These are phyloP conservation scores for Aethina tumida DNA, from an alignment of 1,140 invertebrate species.

Conservation along the genomic window DNA sequence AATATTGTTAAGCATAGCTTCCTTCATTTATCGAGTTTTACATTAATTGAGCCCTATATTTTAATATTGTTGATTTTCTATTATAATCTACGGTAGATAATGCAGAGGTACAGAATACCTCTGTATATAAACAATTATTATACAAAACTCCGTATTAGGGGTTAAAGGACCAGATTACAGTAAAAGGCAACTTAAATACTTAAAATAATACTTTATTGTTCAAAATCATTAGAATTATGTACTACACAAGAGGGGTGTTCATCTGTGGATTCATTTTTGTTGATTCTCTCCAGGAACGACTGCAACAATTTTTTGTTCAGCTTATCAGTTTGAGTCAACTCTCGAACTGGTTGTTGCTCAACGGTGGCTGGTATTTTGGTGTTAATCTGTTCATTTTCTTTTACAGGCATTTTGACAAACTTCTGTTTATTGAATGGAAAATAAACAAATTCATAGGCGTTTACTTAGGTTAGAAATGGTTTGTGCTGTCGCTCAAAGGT, in stretches of 20 bases:
- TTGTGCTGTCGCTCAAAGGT: too few relatives aligned
- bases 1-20: slow-evolving; percentile 2
- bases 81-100: too few relatives aligned
- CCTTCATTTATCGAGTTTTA: slow-evolving; percentile 11
- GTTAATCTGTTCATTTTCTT: slow-evolving; percentile 8
- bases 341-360: slow-evolving; percentile 24
- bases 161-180: slow-evolving; percentile 14
- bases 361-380: slow-evolving; percentile 1
- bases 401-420: slow-evolving; percentile 11
- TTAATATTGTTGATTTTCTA: too few relatives aligned
- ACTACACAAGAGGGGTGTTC: slow-evolving; percentile 6
- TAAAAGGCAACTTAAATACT: slow-evolving; percentile 10
- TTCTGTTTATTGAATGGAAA: too few relatives aligned
- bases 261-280: slow-evolving; percentile 24
- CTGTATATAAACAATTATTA: too few relatives aligned
- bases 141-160: too few relatives aligned
- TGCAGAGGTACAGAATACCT: too few relatives aligned
- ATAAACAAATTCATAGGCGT: too few relatives aligned
- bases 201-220: slow-evolving; percentile 7
- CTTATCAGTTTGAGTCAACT: slow-evolving; percentile 51
- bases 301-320: slow-evolving; percentile 51
- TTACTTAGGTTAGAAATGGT: too few relatives aligned
- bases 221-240: slow-evolving; percentile 10
- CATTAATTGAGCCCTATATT: too few relatives aligned
- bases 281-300: slow-evolving; percentile 48